Evolutionary conservation across 2,797 vertebrate species (phyloP).

Genomic region (Lophotriccus pileatus): DNA sequence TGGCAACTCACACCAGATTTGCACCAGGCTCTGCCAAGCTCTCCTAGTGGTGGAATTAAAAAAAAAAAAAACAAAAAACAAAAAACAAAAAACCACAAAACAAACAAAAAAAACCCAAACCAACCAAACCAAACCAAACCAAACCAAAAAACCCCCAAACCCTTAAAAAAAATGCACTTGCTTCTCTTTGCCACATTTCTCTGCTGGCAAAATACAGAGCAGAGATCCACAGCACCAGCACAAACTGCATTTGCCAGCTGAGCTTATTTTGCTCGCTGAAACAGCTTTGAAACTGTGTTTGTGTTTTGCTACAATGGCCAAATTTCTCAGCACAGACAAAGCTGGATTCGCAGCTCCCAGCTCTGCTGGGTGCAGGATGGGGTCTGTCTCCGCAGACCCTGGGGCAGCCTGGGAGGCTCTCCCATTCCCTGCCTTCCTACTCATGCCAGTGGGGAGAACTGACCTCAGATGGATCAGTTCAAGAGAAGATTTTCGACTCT

Average conservation of each 20-base stretch:
- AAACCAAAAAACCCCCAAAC: no score
- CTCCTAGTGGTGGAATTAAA: not conserved
- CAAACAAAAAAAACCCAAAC: no score
- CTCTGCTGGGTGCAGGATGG: not conserved
- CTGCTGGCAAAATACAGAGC: not conserved
- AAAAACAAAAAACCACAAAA: no score
- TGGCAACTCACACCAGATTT: not conserved
- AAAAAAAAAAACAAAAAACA: not conserved
- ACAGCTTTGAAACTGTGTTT: not conserved
- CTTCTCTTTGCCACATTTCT: not conserved
- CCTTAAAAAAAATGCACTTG: not conserved
- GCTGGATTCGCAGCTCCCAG: not conserved
- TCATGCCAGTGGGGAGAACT: rapidly evolving
- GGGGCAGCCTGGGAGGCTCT: not conserved
- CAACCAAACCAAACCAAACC: no score
- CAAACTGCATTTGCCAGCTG: not conserved
- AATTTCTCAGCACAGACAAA: not conserved
- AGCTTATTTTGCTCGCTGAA: not conserved
- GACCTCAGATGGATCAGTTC: not conserved
- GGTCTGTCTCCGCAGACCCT: not conserved
- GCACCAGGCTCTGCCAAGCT: not conserved
- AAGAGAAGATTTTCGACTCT: not conserved
- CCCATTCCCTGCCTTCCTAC: rapidly evolving
- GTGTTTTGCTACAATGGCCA: not conserved
- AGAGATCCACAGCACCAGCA: not conserved